Evolutionary conservation across 2,888 invertebrate genomes (phyloP).

Genomic region (Pristionchus entomophagus): DNA sequence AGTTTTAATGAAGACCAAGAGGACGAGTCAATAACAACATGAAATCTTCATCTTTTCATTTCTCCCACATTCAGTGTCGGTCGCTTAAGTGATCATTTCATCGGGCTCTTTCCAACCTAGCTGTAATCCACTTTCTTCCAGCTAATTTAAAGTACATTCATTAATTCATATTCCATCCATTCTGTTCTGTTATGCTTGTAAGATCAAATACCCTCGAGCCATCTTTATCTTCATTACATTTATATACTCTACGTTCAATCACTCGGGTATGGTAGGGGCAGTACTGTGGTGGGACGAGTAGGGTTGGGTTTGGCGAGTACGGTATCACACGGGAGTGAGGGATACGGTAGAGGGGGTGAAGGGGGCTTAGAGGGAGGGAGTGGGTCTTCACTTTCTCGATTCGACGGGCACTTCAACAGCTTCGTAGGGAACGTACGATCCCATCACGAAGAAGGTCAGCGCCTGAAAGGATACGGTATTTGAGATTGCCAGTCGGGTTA

Average conservation of each 20-base stretch:
- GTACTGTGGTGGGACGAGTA: slow-evolving; percentile 13
- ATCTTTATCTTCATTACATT: slow-evolving; percentile 27
- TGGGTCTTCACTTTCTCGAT: background rate
- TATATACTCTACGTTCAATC: background rate
- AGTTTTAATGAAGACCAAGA: too few species aligned
- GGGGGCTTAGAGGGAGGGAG: background rate
- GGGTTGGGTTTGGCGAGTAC: slow-evolving; percentile 10
- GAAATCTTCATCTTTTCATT: too few species aligned
- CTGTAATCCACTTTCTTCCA: too few species aligned
- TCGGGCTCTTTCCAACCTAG: too few species aligned
- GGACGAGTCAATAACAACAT: too few species aligned
- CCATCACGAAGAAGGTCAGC: slow-evolving; percentile 39
- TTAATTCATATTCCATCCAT: too few species aligned
- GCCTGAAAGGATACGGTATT: background rate
- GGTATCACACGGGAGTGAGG: background rate
- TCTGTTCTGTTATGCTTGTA: too few species aligned
- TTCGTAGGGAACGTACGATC: background rate
- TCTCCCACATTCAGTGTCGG: too few species aligned
- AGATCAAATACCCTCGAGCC: slow-evolving; percentile 29
- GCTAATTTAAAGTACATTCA: too few species aligned
- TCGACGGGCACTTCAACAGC: background rate
- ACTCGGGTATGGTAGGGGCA: background rate
- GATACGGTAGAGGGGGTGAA: background rate
- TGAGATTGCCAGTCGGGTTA: background rate
- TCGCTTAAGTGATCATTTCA: too few species aligned